Percentiles rank a stretch among this genome's conserved stretches.
These are phyloP conservation scores for Octomys mimax DNA, from an alignment of 2,797 vertebrate genomes.

Conservation along the genomic window DNA sequence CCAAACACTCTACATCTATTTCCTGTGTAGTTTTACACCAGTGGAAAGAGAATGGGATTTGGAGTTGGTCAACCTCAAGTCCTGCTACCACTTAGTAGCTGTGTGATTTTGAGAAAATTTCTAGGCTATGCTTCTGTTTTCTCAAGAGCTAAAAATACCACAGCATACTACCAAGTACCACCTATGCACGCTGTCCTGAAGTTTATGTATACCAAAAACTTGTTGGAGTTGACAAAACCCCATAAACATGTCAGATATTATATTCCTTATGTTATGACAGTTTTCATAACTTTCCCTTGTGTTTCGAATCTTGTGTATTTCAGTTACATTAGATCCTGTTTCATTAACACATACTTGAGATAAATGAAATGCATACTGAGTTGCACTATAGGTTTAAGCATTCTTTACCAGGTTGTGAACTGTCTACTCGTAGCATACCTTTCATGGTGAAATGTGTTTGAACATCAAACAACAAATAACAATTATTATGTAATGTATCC, in stretches of 20 bases:
- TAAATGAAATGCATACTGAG: neutral
- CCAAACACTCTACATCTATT: neutral
- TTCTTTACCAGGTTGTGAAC: conserved; percentile 48
- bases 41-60: neutral
- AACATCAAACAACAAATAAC: conserved; percentile 55
- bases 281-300: neutral
- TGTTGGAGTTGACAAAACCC: conserved; percentile 24
- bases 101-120: conserved; percentile 2
- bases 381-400: neutral
- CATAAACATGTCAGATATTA: neutral
- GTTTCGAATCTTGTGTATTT: conserved; percentile 54
- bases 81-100: neutral
- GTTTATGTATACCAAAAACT: conserved; percentile 22
- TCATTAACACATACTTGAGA: neutral
- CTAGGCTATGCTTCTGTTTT: conserved; percentile 27
- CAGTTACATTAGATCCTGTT: neutral
- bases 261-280: conserved; percentile 5
- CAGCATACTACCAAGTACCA: neutral
- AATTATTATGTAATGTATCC: neutral
- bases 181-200: neutral
- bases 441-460: conserved; percentile 67
- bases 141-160: neutral
- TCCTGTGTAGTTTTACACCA: conserved; percentile 33
- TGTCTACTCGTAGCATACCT: neutral
- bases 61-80: neutral